phyloP scores from a whole-genome alignment of 2,888 invertebrate genomes.

The Sycophila texana region DNA sequence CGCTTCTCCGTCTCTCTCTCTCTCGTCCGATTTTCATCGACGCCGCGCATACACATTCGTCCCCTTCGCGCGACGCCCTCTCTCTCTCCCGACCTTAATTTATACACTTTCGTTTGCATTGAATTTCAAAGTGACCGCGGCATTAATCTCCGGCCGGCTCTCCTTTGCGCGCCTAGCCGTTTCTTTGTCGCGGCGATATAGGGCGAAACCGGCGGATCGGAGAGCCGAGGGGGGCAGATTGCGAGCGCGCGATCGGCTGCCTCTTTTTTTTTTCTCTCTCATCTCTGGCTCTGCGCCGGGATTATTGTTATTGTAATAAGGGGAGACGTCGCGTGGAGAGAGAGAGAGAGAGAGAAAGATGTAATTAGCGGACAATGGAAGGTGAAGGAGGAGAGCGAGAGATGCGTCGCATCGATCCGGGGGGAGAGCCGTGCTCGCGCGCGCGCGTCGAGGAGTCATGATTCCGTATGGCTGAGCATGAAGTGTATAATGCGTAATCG shows the following conservation, averaged over 20 bases:
- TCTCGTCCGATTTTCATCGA: conserved; percentile 4
- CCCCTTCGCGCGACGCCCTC: background rate
- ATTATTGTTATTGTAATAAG: conserved; percentile 39
- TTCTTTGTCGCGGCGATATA: conserved; percentile 42
- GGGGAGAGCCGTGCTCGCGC: conserved; percentile 9
- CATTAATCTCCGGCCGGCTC: conserved; percentile 36
- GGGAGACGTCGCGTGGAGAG: conserved; percentile 7
- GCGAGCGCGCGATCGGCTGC: conserved; percentile 20
- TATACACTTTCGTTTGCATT: conserved; percentile 53
- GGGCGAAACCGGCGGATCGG: conserved; percentile 31
- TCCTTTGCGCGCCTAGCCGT: conserved; percentile 2
- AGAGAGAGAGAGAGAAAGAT: conserved; percentile 39
- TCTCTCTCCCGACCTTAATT: conserved; percentile 35
- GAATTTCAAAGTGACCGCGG: conserved; percentile 54
- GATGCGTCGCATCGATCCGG: conserved; percentile 18
- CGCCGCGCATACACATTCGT: conserved; percentile 1
- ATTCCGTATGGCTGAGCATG: conserved; percentile 37
- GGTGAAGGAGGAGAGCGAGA: conserved; percentile 8
- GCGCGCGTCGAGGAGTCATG: conserved; percentile 4
- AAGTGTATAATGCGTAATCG: conserved; percentile 34
- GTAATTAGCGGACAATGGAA: conserved; percentile 44
- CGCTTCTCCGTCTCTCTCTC: background rate
- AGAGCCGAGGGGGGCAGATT: conserved; percentile 35
- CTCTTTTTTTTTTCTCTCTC: background rate
- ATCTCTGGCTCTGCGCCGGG: background rate